These are phyloP conservation scores for Rhincodon typus DNA, from an alignment of 2,797 vertebrate genomes.

Conservation along the genomic window DNA sequence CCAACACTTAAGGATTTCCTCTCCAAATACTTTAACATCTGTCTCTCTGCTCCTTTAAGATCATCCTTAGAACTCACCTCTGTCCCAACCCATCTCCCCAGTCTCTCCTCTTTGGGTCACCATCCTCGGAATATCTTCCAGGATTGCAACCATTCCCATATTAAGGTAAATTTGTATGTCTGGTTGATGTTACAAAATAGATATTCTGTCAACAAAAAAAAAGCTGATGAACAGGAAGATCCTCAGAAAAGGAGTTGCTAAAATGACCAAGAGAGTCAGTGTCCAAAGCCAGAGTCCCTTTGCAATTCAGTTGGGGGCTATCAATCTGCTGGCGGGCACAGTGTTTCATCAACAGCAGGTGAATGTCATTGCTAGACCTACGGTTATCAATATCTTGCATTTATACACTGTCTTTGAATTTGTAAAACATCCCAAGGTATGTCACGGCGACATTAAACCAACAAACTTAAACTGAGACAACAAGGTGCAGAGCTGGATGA, in stretches of 20 bases:
- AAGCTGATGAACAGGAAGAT: not conserved
- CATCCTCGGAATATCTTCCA: not conserved
- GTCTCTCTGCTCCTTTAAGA: too few species aligned
- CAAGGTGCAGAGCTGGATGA: too few species aligned
- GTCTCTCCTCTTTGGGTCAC: not conserved
- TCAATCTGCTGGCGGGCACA: not conserved
- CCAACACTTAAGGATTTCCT: not conserved
- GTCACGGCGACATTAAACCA: not conserved
- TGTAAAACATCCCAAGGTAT: not conserved
- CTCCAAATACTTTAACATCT: not conserved
- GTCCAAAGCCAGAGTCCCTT: too few species aligned
- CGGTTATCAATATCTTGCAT: not conserved
- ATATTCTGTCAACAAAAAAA: not conserved
- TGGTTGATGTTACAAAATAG: not conserved
- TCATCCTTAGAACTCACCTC: not conserved
- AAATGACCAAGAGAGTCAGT: not conserved
- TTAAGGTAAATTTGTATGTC: not conserved
- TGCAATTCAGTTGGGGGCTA: too few species aligned
- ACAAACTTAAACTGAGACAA: not conserved
- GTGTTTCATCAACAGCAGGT: not conserved
- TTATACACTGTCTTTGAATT: not conserved
- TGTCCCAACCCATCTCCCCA: not conserved
- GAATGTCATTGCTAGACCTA: not conserved
- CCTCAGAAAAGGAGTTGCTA: not conserved
- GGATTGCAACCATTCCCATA: not conserved